Base-by-base conservation (phyloP, 2,888 invertebrate species). In the Drosophila flavopinicola region DNA sequence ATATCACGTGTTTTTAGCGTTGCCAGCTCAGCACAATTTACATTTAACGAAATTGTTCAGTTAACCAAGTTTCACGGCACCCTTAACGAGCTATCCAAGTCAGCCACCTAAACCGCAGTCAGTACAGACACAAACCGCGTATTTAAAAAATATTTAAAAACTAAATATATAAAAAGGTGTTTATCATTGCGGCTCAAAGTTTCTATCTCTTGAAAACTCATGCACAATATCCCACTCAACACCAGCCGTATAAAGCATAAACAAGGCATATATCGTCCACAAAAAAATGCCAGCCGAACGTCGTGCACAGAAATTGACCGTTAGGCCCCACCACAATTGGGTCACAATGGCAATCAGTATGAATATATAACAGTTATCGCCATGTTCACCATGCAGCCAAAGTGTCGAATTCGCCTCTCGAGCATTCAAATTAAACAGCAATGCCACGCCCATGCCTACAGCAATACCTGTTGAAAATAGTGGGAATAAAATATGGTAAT, bases 311-410 rank as follows among this genome's bases (percentile, higher is more conserved):
- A 80, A 80, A 47, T 80, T 63, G 2, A 83, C 67, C 1, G 35
- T 52, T 0, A 60, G 5, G 5, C 53, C 51, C 79, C 69, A 77
- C 38, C 37, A 56, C 4, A 76, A 4, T 0, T 65, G 60, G 11
- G 53, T 35, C 0, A 20, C 0, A 2, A 79, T 33, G n/a, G 67
- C 53, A 0, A 79, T 2, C 10, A 63, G 1, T 0, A 70, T 38
- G n/a, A 79, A 79, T 24, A 82, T 33, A 15, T 65, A 76, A 24
- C 70, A 66, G 39, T 66, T 79, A 3, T 61, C 54, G 3, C 83
- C 78, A 1, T 53, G 53, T 0, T 48, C 47, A 0, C 78, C 73
- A 5, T 57, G 45, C 3, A 79, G 9, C 72, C 72, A 60, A 4
- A 5, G 2, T 0, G 38, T 0, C 0, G 73, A 23, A 0, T 25